phyloP scores from a whole-genome alignment of 2,113 vertebrate genomes.

The Alethe castanea region DNA sequence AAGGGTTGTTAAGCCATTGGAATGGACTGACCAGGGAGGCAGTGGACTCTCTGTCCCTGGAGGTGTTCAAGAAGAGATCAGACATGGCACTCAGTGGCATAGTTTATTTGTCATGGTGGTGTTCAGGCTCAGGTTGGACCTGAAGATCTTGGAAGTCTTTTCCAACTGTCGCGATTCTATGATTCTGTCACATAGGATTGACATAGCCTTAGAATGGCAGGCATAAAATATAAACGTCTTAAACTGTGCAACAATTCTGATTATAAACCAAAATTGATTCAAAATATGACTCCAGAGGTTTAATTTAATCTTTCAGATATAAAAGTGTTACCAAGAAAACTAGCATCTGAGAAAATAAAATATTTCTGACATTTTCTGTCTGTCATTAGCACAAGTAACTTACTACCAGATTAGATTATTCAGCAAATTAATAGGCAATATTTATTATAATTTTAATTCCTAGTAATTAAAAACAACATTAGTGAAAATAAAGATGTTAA shows the following conservation, averaged over 20 bases:
- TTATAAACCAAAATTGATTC: not conserved
- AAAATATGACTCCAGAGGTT: not conserved
- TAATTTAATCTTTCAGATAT: not conserved
- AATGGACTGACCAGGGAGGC: not conserved
- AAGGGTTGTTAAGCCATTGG: not conserved
- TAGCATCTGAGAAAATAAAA: not conserved
- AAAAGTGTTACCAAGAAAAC: not conserved
- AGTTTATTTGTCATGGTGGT: not conserved
- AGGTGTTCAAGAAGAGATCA: not conserved
- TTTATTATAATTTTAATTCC: not conserved
- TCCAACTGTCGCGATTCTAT: not conserved
- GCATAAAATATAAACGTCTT: not conserved
- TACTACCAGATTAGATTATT: not conserved
- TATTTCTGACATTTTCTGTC: not conserved
- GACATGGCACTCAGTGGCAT: rapidly evolving
- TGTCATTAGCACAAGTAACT: not conserved
- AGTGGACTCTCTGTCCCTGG: not conserved
- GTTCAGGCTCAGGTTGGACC: not conserved
- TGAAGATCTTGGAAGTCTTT: not conserved
- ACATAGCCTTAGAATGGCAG: not conserved
- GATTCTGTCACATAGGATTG: not conserved
- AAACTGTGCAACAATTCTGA: not conserved
- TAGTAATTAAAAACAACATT: not conserved
- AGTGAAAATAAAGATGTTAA: not conserved
- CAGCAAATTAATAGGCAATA: not conserved